Percentiles rank a stretch among this genome's conserved stretches.
These are phyloP conservation scores for Ctenomys sociabilis DNA, from an alignment of 2,113 vertebrate species.

Conservation along the genomic window DNA sequence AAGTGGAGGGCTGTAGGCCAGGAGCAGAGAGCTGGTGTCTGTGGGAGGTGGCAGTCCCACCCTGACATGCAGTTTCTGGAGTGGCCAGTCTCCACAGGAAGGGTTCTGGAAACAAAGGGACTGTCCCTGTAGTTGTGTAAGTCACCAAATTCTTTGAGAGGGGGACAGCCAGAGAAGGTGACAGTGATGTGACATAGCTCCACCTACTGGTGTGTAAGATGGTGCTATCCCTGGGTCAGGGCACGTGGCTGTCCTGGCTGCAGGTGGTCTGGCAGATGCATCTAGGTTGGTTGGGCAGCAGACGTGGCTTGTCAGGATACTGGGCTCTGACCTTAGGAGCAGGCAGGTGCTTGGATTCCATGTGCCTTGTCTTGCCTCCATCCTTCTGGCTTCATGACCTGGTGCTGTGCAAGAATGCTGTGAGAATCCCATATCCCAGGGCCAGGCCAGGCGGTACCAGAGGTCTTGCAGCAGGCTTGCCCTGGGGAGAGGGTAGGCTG, in stretches of 20 bases:
- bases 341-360: neutral
- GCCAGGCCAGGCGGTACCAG: neutral
- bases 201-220: neutral
- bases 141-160: neutral
- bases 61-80: neutral
- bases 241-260: neutral
- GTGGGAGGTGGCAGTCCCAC: neutral
- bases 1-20: neutral
- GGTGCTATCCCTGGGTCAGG: neutral
- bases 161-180: neutral
- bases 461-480: neutral
- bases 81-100: neutral
- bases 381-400: neutral
- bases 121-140: neutral
- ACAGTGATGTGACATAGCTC: too few relatives aligned
- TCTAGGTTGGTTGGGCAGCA: neutral
- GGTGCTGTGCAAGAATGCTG: neutral
- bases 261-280: neutral
- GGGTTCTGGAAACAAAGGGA: neutral
- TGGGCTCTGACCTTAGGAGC: neutral
- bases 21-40: neutral
- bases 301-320: neutral
- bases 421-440: neutral
- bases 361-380: neutral
- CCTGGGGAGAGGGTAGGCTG: neutral